Percentiles rank a stretch among this genome's conserved stretches.
Evolutionary conservation across 2,888 invertebrate species (phyloP).

Genomic region (Tridacna gigas): DNA sequence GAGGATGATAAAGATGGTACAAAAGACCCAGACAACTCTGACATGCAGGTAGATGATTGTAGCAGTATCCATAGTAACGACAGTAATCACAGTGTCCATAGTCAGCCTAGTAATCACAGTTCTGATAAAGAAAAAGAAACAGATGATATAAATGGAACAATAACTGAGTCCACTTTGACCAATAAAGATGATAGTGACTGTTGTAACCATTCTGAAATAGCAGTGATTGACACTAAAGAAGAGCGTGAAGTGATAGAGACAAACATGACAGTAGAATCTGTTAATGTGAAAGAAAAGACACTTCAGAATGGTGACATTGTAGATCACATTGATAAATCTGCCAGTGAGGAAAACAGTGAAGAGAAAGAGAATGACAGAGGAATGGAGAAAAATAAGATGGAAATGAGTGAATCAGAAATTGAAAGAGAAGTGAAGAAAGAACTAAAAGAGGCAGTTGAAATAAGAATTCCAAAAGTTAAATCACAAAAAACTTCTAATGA

Average conservation of each 20-base stretch:
- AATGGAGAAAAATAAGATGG: not conserved
- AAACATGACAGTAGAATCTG: constrained; percentile 11
- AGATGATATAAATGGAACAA: not conserved
- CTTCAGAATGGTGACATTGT: constrained; percentile 28
- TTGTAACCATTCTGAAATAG: not conserved
- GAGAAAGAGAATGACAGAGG: constrained; percentile 33
- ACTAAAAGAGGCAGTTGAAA: constrained; percentile 55
- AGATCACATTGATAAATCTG: constrained; percentile 11
- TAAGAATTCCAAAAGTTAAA: constrained; percentile 42
- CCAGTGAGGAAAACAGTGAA: constrained; percentile 11
- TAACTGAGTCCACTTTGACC: not conserved
- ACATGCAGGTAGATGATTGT: constrained; percentile 40
- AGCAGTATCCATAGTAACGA: constrained; percentile 19
- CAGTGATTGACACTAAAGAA: not conserved
- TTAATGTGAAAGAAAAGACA: not conserved
- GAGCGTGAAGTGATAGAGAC: not conserved
- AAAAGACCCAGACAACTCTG: constrained; percentile 29
- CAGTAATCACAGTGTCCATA: constrained; percentile 14
- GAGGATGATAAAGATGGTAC: constrained; percentile 60
- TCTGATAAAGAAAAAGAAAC: not conserved
- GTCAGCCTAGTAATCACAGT: constrained; percentile 18
- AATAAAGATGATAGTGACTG: not conserved
- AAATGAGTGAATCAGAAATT: constrained; percentile 47
- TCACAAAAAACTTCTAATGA: constrained; percentile 38
- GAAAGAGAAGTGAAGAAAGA: constrained; percentile 55